Base-by-base conservation (phyloP, 2,113 vertebrate genomes). In the Phrynocephalus versicolor region DNA sequence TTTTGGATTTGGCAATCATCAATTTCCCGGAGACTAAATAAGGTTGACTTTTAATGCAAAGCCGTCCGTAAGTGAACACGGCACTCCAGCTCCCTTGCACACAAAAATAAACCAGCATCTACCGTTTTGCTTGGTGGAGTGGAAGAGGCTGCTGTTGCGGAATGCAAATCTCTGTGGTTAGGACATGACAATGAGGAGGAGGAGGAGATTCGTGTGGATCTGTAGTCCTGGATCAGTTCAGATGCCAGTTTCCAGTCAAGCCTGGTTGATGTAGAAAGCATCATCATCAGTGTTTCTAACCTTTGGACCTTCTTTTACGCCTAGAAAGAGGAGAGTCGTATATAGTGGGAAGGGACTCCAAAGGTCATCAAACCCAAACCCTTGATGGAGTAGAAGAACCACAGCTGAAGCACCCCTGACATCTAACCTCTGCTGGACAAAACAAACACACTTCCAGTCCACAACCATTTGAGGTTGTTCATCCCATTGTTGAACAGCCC, bases 11-110 rank as follows among this genome's bases (percentile, higher is more conserved):
- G 84, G 88, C 89, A 90, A 87, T 82, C 86, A 89, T 90, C 89
- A 90, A 90, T 90, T 90, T 90, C 87, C 85, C 83, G 69, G 84
- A 78, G 90, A 89, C 87, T 87, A 92, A 90, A 86, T 90, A 88
- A 88, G 80, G 88, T 82, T 92, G 89, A 90, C 88, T 89, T 88
- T 87, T 87, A 89, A 89, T 83, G 84, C 73, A 82, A 85, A 82
- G 86, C 67, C 78, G 76, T 90, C 84, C 85, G 85, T 75, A 87
- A 81, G 89, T 78, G 86, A 92, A 85, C 79, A 80, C 60, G 79
- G 89, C 82, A 84, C 81, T 79, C 65, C 33, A 51, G 83, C 79
- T 90, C 89, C 64, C 27, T 90, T 90, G 70, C 27, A 64, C 65
- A 37, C 55, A 78, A 90, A n/a, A 88, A 81, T 81, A 81, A 85